Base-by-base conservation (phyloP, 2,797 vertebrate genomes). In the Trachops cirrhosus region DNA sequence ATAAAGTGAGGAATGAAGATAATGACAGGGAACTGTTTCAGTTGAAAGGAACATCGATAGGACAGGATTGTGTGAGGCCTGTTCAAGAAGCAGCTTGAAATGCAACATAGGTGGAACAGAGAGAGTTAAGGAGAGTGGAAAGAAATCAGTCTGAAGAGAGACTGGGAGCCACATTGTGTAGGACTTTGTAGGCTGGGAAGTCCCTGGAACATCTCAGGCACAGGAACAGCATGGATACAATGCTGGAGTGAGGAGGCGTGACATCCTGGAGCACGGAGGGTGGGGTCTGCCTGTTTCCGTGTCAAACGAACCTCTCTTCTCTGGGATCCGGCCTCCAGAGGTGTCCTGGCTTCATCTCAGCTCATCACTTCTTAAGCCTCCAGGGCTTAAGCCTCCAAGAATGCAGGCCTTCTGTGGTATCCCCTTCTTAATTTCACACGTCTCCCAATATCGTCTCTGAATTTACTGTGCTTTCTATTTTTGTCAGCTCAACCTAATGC, bases 211-310 rank as follows among this genome's bases (percentile, higher is more conserved):
- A 71, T 75, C 95, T 19, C 62, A 50, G 82, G 52, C 83, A 88
- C 68, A 10, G 82, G 9, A 92, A 64, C 1, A 1, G 15, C n/a
- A 29, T 11, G 22, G 39, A 26, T 46, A 5, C 21, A 59, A 78
- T 44, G 22, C 19, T 46, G 6, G 14, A 74, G 26, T 1, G 29
- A 90, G 39, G 26, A 32, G 46, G 18, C 1, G 0, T 4, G 24
- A 10, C 2, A 0, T 64, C 34, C 21, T 59, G 32, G 46, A 73
- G 9, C 37, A 6, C 11, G 0, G 34, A 8, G 9, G 0, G 0
- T 59, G 15, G 12, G 4, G 9, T 57, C 44, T 10, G 59, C 73
- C 79, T 44, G 12, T 21, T 14, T 71, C 22, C 21, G 3, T 0
- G 21, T 48, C 68, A 80, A 68, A 26, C 21, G 4, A 24, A n/a